phyloP scores from a whole-genome alignment of 2,113 vertebrate species.

The Ranitomeya imitator region DNA sequence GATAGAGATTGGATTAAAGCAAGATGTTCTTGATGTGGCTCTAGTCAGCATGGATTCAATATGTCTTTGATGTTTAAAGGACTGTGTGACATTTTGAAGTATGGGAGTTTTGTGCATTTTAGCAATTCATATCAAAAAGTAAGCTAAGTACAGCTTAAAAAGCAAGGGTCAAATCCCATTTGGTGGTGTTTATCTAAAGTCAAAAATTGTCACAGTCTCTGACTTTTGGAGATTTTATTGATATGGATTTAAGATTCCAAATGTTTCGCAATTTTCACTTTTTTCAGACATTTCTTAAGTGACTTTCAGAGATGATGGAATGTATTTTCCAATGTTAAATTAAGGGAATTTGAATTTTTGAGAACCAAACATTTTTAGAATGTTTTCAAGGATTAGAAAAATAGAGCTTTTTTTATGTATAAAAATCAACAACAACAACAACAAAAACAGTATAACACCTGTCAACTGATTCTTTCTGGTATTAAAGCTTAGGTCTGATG shows the following conservation, averaged over 20 bases:
- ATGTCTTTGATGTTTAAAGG: conserved; percentile 40
- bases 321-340: not conserved
- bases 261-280: not conserved
- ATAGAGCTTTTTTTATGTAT: too few species aligned
- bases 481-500: too few species aligned
- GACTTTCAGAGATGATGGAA: not conserved
- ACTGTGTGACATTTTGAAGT: conserved; percentile 45
- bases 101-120: conserved; percentile 21
- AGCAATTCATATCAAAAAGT: conserved; percentile 22
- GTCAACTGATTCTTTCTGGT: too few species aligned
- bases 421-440: too few species aligned
- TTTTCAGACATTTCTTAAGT: not conserved
- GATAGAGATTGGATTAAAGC: not conserved
- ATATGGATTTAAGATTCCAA: not conserved
- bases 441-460: too few species aligned
- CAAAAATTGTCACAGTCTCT: not conserved
- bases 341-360: not conserved
- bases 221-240: not conserved
- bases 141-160: not conserved
- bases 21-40: conserved; percentile 35
- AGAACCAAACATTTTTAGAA: too few species aligned
- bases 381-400: too few species aligned
- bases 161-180: conserved; percentile 13
- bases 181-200: not conserved
- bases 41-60: conserved; percentile 24